Conservation (phyloP, 2,113 vertebrate genomes). For the Ptilorrhoa leucosticta region DNA sequence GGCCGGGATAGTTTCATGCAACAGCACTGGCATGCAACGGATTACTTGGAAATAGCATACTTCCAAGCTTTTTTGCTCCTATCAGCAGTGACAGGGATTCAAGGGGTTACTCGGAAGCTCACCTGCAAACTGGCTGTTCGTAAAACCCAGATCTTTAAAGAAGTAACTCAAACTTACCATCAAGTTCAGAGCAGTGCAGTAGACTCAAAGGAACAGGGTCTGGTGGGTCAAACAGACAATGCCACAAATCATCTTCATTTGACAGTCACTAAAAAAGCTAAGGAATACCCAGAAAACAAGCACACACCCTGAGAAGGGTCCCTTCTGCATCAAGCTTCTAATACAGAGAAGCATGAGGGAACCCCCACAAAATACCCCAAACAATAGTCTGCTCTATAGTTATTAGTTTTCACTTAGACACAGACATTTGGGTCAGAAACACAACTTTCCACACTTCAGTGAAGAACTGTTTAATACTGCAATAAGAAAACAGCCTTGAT, state of each 20-base stretch:
- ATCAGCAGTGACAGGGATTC: not conserved
- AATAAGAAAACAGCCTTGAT: not conserved
- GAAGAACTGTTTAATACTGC: not conserved
- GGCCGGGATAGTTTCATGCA: not conserved
- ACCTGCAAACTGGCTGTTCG: not conserved
- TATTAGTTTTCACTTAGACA: not conserved
- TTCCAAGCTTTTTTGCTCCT: not conserved
- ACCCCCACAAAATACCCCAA: not conserved
- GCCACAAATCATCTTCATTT: not conserved
- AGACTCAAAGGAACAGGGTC: not conserved
- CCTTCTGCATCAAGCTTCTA: not conserved
- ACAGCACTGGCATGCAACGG: accelerated
- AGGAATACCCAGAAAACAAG: not conserved
- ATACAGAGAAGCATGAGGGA: not conserved
- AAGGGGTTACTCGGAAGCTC: not conserved
- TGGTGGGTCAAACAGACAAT: not conserved
- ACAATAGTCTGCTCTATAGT: not conserved
- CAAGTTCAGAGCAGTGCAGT: not conserved
- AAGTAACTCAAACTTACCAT: not conserved
- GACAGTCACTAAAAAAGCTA: not conserved
- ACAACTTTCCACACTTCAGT: not conserved
- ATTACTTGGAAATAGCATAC: not conserved
- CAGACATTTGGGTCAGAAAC: not conserved
- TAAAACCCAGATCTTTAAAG: not conserved
- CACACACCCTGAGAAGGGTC: not conserved